A percentile compares a stretch with the other conserved stretches of the same genome.
Evolutionary conservation across 1,140 invertebrate species (phyloP).

Genomic region (Rhyzopertha dominica): DNA sequence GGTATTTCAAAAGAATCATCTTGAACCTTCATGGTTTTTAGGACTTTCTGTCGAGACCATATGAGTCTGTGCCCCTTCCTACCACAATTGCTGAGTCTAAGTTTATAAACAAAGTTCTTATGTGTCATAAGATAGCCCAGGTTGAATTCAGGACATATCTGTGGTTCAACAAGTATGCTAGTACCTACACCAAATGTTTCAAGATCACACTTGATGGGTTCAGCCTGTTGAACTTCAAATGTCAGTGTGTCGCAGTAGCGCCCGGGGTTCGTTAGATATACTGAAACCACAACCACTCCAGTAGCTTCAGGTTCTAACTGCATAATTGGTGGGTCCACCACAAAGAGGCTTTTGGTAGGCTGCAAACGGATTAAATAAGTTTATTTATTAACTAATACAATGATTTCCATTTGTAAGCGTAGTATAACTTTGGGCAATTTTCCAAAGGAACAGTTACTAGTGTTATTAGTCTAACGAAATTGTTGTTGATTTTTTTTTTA

Average conservation of each 20-base stretch:
- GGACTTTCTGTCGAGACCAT: constrained; percentile 25
- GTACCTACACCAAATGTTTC: constrained; percentile 44
- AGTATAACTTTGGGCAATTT: no score
- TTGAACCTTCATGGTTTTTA: constrained; percentile 22
- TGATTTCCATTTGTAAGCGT: no score
- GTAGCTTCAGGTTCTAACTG: no score
- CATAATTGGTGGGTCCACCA: no score
- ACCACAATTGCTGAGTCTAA: constrained; percentile 44
- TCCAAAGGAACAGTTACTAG: no score
- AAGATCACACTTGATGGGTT: constrained; percentile 12
- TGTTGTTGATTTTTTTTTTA: no score
- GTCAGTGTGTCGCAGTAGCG: constrained; percentile 37
- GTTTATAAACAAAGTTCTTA: constrained; percentile 33
- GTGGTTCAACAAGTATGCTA: constrained; percentile 43
- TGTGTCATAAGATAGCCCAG: constrained; percentile 42
- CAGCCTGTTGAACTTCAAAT: constrained; percentile 35
- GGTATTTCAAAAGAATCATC: no score
- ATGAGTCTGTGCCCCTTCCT: constrained; percentile 37
- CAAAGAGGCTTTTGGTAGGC: no score
- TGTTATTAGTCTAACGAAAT: no score
- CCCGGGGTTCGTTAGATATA: constrained; percentile 39
- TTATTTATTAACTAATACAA: no score
- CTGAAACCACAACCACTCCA: constrained; percentile 29
- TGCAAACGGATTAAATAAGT: no score
- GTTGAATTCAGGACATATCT: constrained; percentile 44